Percentiles rank a stretch among this genome's conserved stretches.
Evolutionary conservation across 2,888 invertebrate genomes (phyloP).

Genomic region (Eumerus sabulonum): DNA sequence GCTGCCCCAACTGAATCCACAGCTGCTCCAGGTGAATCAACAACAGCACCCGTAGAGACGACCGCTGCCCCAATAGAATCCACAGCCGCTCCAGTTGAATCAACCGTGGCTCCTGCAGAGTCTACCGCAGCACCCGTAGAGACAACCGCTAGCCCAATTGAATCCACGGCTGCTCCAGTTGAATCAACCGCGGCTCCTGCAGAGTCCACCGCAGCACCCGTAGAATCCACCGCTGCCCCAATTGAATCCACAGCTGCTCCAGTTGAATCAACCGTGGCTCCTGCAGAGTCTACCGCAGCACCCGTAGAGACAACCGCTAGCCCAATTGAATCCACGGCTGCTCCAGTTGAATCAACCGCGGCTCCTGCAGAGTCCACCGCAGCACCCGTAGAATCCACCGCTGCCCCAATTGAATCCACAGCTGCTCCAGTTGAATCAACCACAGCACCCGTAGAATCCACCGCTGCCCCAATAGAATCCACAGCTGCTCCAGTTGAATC

Average conservation of each 20-base stretch:
- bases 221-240: conserved; percentile 9
- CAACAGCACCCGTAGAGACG: neutral
- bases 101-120: conserved; percentile 9
- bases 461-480: too few species aligned
- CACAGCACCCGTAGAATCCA: too few species aligned
- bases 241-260: neutral
- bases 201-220: too few species aligned
- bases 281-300: neutral
- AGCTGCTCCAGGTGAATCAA: neutral
- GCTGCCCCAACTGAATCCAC: conserved; percentile 4
- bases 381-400: too few species aligned
- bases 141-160: too few species aligned
- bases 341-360: too few species aligned
- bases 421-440: too few species aligned
- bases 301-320: neutral
- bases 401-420: too few species aligned
- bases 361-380: too few species aligned
- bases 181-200: too few species aligned
- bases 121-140: neutral
- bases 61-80: neutral
- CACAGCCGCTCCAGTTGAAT: neutral
- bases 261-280: neutral
- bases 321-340: too few species aligned
- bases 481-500: too few species aligned
- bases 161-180: neutral